Base-by-base conservation (phyloP, 92 coral and sea anemone species). In the Heteractis magnifica region DNA sequence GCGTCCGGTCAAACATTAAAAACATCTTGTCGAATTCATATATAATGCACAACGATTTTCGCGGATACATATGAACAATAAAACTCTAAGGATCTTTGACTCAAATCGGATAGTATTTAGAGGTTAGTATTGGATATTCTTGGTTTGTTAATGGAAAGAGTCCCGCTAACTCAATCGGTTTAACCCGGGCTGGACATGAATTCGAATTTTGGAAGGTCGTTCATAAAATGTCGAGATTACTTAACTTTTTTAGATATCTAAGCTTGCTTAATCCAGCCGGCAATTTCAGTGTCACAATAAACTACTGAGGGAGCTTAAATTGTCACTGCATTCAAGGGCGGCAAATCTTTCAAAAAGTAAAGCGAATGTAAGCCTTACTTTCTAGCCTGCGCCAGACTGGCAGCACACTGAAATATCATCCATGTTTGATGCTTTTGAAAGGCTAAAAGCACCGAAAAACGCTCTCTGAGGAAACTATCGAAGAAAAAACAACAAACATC, bases 241-340 rank as follows among this genome's bases (percentile, higher is more conserved):
- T 70, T 15, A 50, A 81, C 65, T 19, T 62, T 81, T 81, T 87
- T 81, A 82, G 86, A 77, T 76, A 62, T n/a, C 44, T 77, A 82
- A 86, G 65, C 83, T 81, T 19, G 81, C 62, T 34, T 89, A 89
- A 89, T 89, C 92, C 90, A 78, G 74, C 71, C 84, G 87, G 76
- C 87, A 89, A 83, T 78, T 78, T 80, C 21, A 56, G 65, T 82
- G 92, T 86, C 87, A 82, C 83, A 75, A 85, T 81, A 89, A 83
- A 82, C 92, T 82, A 82, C 83, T 55, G 88, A 77, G 77, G 14
- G 49, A 77, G 88, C 83, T 85, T 85, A 85, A 71, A 85, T 50
- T 85, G 88, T 78, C 82, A 83, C 84, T n/a, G 64, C 49, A 21
- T 88, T 71, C 62, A 86, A 58, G 18, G 84, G 77, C 88, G 88